phyloP scores from a whole-genome alignment of 1,140 invertebrate species.

The Neuroterus valhalla region DNA sequence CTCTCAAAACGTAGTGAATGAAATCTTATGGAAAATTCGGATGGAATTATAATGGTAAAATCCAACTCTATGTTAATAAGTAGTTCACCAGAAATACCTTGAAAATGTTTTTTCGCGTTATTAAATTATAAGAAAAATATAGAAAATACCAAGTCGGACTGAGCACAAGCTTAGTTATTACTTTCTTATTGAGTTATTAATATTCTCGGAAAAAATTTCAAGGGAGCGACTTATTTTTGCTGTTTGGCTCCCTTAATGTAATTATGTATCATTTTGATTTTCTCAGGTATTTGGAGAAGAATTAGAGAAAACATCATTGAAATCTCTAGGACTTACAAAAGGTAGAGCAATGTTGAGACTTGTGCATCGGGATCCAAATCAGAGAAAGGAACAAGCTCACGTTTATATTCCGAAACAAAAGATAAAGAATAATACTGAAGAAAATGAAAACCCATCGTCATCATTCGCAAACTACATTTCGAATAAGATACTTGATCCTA shows the following conservation, averaged over 20 bases:
- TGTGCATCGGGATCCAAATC: slow-evolving; percentile 74
- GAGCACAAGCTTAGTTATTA: neutral
- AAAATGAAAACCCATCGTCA: slow-evolving; percentile 37
- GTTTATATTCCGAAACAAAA: slow-evolving; percentile 75
- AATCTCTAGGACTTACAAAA: slow-evolving; percentile 83
- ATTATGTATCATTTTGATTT: neutral
- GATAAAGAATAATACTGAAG: slow-evolving; percentile 54
- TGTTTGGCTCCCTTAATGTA: neutral
- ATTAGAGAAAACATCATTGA: slow-evolving; percentile 81
- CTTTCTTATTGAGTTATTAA: neutral
- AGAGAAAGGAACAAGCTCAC: slow-evolving; percentile 79
- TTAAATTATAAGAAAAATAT: too few species aligned
- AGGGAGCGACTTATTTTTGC: too few species aligned
- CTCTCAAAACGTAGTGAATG: too few species aligned
- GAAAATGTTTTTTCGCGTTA: too few species aligned
- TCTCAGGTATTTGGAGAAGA: slow-evolving; percentile 79
- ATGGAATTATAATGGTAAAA: too few species aligned
- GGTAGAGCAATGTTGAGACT: slow-evolving; percentile 84
- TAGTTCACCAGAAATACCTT: too few species aligned
- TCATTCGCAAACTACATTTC: slow-evolving; percentile 33
- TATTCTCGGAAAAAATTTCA: neutral
- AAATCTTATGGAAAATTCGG: too few species aligned
- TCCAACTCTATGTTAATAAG: too few species aligned
- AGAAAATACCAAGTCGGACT: too few species aligned
- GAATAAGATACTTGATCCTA: slow-evolving; percentile 47